phyloP scores from a whole-genome alignment of 2,797 vertebrate species.

The Lacerta viridis region DNA sequence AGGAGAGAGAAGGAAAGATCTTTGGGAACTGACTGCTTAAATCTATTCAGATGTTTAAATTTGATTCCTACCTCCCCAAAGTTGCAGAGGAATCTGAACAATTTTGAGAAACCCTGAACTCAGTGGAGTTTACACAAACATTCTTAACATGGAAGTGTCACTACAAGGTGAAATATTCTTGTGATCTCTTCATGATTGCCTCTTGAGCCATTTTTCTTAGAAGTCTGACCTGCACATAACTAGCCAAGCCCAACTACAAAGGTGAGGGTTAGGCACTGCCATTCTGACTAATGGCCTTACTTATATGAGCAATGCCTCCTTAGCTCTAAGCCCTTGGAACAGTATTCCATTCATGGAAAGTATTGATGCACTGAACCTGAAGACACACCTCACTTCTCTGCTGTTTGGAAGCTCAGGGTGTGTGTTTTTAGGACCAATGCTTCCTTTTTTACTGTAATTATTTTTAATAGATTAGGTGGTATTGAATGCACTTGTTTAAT shows the following conservation, averaged over 20 bases:
- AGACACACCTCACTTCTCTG: no score
- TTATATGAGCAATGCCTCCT: background rate
- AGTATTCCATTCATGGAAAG: background rate
- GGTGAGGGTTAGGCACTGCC: background rate
- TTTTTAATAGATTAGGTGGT: no score
- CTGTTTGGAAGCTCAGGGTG: no score
- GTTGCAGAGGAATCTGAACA: background rate
- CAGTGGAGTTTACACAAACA: background rate
- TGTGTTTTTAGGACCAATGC: no score
- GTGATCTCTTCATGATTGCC: background rate
- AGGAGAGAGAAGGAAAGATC: background rate
- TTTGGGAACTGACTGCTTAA: background rate
- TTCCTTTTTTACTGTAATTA: no score
- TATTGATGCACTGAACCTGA: no score
- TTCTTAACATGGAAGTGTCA: background rate
- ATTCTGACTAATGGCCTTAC: background rate
- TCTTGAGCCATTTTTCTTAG: background rate
- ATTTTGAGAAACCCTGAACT: background rate
- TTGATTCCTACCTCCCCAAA: slow-evolving; percentile 10
- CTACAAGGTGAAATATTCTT: background rate
- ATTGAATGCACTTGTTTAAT: no score
- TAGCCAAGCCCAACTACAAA: background rate
- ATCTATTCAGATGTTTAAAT: slow-evolving; percentile 22
- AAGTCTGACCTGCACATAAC: background rate
- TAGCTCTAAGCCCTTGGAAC: background rate